A percentile compares a stretch with the other conserved stretches of the same genome.
phyloP scores from a whole-genome alignment of 2,888 invertebrate genomes.

The Myopa testacea region DNA sequence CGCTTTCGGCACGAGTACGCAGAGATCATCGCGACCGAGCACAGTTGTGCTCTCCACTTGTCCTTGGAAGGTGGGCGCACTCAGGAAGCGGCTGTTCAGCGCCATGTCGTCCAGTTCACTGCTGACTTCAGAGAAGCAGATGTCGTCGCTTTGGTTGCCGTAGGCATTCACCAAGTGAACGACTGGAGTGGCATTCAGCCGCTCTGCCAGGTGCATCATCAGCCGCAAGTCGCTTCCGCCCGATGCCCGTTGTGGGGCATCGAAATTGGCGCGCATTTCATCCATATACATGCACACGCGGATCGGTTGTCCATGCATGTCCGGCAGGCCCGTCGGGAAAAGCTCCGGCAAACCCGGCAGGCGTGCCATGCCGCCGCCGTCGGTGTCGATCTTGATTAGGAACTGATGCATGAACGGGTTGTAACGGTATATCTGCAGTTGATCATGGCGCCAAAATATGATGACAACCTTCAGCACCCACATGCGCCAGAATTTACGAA shows the following conservation, averaged over 20 bases:
- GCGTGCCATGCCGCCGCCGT: not conserved
- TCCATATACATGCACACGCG: constrained; percentile 64
- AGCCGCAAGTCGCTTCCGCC: constrained; percentile 69
- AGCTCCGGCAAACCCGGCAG: constrained; percentile 51
- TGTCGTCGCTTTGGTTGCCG: constrained; percentile 51
- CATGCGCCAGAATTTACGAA: constrained; percentile 70
- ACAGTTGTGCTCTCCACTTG: constrained; percentile 71
- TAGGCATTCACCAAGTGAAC: constrained; percentile 52
- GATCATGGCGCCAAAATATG: constrained; percentile 55
- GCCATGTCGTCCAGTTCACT: constrained; percentile 69
- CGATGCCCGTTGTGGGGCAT: constrained; percentile 46
- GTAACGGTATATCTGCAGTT: constrained; percentile 70
- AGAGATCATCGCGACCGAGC: constrained; percentile 71
- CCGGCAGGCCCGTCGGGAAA: constrained; percentile 58
- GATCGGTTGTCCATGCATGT: constrained; percentile 62
- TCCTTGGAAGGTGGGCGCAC: constrained; percentile 69
- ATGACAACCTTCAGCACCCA: constrained; percentile 70
- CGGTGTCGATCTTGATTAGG: constrained; percentile 53
- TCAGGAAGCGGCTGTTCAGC: constrained; percentile 71
- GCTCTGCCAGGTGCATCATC: constrained; percentile 65
- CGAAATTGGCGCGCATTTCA: constrained; percentile 65
- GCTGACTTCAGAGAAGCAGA: constrained; percentile 56
- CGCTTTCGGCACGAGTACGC: constrained; percentile 71
- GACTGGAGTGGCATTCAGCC: constrained; percentile 70
- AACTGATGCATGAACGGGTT: constrained; percentile 70